phyloP scores from a whole-genome alignment of 2,113 vertebrate genomes.

The Stegostoma tigrinum region DNA sequence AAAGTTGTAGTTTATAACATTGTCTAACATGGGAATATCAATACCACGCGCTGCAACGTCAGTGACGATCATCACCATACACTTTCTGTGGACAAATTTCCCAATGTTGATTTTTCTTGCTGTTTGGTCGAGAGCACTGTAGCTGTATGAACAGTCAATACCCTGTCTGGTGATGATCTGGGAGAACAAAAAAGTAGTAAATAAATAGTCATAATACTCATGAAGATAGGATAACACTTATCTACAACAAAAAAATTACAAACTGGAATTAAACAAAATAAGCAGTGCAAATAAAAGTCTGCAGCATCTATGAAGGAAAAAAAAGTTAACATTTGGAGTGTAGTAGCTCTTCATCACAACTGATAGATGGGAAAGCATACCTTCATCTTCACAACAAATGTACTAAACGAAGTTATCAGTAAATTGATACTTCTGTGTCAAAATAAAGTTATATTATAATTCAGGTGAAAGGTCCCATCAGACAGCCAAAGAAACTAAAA shows the following conservation, averaged over 20 bases:
- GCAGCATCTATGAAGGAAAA: too few relatives aligned
- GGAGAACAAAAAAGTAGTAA: not conserved
- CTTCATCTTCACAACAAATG: not conserved
- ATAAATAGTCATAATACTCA: too few relatives aligned
- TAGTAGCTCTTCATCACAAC: too few relatives aligned
- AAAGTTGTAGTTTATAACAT: slow-evolving; percentile 95
- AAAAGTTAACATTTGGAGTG: too few relatives aligned
- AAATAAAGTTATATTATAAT: not conserved
- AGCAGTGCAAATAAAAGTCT: too few relatives aligned
- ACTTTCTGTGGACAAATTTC: slow-evolving; percentile 80
- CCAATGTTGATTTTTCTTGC: slow-evolving; percentile 96
- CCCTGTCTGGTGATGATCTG: slow-evolving; percentile 72
- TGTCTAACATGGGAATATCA: slow-evolving; percentile 94
- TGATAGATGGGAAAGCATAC: not conserved
- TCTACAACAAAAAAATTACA: not conserved
- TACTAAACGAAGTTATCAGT: not conserved
- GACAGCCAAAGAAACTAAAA: not conserved
- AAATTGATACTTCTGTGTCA: not conserved
- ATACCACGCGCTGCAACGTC: slow-evolving; percentile 90
- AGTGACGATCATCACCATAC: slow-evolving; percentile 80
- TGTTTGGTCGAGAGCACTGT: slow-evolving; percentile 90
- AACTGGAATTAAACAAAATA: not conserved
- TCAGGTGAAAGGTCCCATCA: not conserved
- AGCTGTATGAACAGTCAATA: slow-evolving; percentile 80
- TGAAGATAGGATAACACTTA: not conserved